Evolutionary conservation across 2,888 invertebrate genomes (phyloP), one percentile per base, ranked within the genome.

Genomic region (Synergus umbraculus): DNA sequence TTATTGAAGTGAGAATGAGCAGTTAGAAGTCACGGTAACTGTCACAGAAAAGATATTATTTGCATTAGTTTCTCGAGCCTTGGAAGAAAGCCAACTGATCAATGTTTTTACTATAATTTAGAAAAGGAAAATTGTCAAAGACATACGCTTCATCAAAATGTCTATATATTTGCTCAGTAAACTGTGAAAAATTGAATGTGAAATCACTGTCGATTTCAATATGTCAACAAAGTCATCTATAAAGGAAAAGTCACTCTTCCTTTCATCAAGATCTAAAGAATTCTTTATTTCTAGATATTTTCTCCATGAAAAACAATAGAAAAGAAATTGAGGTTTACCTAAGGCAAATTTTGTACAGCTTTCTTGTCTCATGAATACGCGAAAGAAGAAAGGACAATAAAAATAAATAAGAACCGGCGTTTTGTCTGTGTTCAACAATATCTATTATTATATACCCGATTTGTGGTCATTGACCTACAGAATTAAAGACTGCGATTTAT

Each of bases 381-480:
- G 4, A 29, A 69, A 18, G 46, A 69, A 29, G 8, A 54, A 49
- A 73, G 54, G n/a, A 54, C 49, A 73, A 73, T 73, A 0, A 29
- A 54, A 22, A 37, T 60, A 60, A 60, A 60, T 10, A 60, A 60
- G 0, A 69, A 8, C 49, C n/a, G 3, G 7, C 5, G 15, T 64
- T 60, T 60, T 77, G 44, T n/a, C 10, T 73, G 76, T 60, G 15
- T 78, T 46, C 18, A 41, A 46, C 73, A 76, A 49, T 63, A 29
- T 29, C 29, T 29, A 3, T 73, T 58, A 73, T 46, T 44, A 78
- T 60, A 64, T 13, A 58, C 49, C 54, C 65, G 60, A 76, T 78
- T 77, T 49, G 66, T 49, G 79, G 58, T 66, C 76, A 67, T 67
- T 76, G 78, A 58, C 64, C 13, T 44, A 54, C 49, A n/a, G 43